Evolutionary conservation across 2,797 vertebrate genomes (phyloP), one percentile per base, ranked within the genome.

Genomic region (Labeo calbasu): DNA sequence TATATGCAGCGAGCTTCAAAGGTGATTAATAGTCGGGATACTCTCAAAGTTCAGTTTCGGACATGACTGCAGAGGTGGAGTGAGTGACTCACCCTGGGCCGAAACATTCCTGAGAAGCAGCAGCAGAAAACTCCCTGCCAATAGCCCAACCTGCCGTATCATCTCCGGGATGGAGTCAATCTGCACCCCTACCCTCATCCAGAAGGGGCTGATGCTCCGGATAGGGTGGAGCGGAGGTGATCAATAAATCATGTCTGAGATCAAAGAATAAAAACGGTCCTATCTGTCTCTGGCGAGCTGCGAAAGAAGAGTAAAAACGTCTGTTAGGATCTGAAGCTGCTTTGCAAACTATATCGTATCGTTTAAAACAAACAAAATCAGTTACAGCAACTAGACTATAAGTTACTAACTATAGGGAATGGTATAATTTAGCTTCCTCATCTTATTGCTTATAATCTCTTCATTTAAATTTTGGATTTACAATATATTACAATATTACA

Each of bases 71-170:
- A 15, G 46, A 79, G 63, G 68, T 43, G 73, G 63, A 46, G 61
- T 17, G 15, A 25, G 79, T 91, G 91, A 94, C 95, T 95, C 94
- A 96, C 95, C 94, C 91, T 86, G 87, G n/a, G 82, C 91, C 8
- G 90, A 89, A 88, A 91, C 87, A 89, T 89, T 90, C 89, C 91
- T 89, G 85, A 93, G 86, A 4, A 91, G 40, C 77, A 95, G 90
- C 73, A 95, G 92, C 79, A 95, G 88, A 85, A 92, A 85, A 72
- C 90, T 88, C 88, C 92, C 85, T 9, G 91, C 85, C 91, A 92
- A 84, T 25, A 90, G 76, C 71, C 89, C 90, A 80, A 87, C 89
- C 85, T 81, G 84, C 73, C 87, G 77, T 84, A 89, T 89, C 77
- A 90, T 89, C 84, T 90, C 89, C 57, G 55, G 79, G 85, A 86